Evolutionary conservation across 2,888 invertebrate genomes (phyloP).

Genomic region (Anticlea derivata): DNA sequence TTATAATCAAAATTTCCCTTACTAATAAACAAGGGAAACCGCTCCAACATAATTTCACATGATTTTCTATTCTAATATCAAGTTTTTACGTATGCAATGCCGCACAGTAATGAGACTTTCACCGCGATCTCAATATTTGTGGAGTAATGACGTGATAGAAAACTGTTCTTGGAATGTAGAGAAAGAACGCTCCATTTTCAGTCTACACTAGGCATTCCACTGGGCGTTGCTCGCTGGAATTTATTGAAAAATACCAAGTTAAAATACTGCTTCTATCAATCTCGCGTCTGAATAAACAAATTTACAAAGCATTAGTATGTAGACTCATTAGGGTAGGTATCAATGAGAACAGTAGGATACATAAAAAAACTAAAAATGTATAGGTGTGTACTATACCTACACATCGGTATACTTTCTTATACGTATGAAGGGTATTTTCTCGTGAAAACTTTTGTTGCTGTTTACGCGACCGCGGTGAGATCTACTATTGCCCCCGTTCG

Average conservation of each 20-base stretch:
- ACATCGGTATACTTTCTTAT: too few relatives aligned
- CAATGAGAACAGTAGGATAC: too few relatives aligned
- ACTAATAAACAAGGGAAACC: slow-evolving; percentile 30
- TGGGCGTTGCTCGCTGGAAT: neutral
- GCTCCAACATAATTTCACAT: slow-evolving; percentile 29
- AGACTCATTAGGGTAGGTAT: too few relatives aligned
- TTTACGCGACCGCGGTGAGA: slow-evolving; percentile 12
- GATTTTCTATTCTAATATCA: slow-evolving; percentile 38
- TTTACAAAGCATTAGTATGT: too few relatives aligned
- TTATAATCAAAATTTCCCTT: slow-evolving; percentile 26
- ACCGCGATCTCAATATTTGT: slow-evolving; percentile 53
- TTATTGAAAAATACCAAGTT: neutral
- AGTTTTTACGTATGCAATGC: slow-evolving; percentile 35
- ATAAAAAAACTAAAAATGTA: too few relatives aligned
- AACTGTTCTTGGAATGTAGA: slow-evolving; percentile 30
- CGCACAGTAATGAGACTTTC: slow-evolving; percentile 47
- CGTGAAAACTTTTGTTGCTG: slow-evolving; percentile 12
- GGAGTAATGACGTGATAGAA: slow-evolving; percentile 49
- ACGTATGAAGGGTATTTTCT: too few relatives aligned
- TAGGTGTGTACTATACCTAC: too few relatives aligned
- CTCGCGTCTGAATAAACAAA: neutral
- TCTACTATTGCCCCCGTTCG: slow-evolving; percentile 40
- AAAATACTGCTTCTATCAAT: neutral
- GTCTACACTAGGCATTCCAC: neutral
- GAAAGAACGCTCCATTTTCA: slow-evolving; percentile 15